Evolutionary conservation across 2,888 invertebrate genomes (phyloP).

Genomic region (Hymenopus coronatus): DNA sequence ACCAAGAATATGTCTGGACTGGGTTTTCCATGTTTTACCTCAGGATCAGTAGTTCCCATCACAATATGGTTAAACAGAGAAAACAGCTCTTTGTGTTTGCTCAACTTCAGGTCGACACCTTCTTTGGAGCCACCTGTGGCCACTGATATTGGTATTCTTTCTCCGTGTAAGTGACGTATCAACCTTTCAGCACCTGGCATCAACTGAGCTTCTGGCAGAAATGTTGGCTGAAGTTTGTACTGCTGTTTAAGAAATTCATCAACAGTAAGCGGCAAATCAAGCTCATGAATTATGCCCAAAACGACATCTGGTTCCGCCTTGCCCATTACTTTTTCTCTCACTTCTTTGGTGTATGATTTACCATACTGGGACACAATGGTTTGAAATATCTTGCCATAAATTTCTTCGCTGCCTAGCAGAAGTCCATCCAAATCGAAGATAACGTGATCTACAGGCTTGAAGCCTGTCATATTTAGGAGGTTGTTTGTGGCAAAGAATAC

Average conservation of each 20-base stretch:
- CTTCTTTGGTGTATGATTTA: conserved; percentile 73
- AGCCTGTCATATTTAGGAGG: background rate
- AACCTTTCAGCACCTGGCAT: conserved; percentile 75
- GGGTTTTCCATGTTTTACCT: conserved; percentile 84
- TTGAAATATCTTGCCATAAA: conserved; percentile 72
- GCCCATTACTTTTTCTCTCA: conserved; percentile 75
- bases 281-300: conserved; percentile 63
- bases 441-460: conserved; percentile 62
- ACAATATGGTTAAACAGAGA: conserved; percentile 72
- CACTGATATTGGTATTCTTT: conserved; percentile 77
- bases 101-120: conserved; percentile 69
- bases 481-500: background rate
- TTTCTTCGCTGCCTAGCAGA: conserved; percentile 68
- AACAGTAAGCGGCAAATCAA: conserved; percentile 64
- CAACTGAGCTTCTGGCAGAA: conserved; percentile 60
- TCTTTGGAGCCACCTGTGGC: conserved; percentile 80
- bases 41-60: conserved; percentile 77
- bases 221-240: conserved; percentile 56
- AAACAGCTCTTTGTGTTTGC: conserved; percentile 63
- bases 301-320: conserved; percentile 68
- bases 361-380: conserved; percentile 69
- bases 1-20: conserved; percentile 84
- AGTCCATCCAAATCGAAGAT: conserved; percentile 72
- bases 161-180: conserved; percentile 68
- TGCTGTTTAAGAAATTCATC: conserved; percentile 64